Evolutionary conservation across 2,113 vertebrate genomes (phyloP).

Genomic region (Corythornis cristatus): DNA sequence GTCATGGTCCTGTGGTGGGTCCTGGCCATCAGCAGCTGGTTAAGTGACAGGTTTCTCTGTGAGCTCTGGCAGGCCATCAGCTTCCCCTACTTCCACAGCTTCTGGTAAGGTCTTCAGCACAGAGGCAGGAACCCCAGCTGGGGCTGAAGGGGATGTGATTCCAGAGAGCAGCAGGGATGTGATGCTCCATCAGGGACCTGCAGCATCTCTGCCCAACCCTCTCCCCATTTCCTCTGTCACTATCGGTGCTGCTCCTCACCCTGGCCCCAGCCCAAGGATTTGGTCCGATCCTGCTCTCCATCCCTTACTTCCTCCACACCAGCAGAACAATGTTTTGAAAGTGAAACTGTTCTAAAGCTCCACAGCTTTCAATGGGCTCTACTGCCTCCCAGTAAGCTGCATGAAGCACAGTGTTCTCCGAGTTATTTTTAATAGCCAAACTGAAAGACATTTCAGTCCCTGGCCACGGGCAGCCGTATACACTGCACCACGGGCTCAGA

Average conservation of each 20-base stretch:
- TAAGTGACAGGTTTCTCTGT: slow-evolving; percentile 88
- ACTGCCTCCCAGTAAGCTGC: neutral
- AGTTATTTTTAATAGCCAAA: neutral
- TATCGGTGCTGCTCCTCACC: neutral
- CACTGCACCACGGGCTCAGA: neutral
- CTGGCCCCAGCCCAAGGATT: neutral
- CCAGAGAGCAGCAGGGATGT: neutral
- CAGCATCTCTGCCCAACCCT: neutral
- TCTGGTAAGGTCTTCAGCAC: slow-evolving; percentile 82
- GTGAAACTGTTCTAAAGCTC: neutral
- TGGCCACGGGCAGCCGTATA: neutral
- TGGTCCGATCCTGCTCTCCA: neutral
- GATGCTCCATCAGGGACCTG: neutral
- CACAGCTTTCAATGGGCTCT: neutral
- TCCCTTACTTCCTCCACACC: neutral
- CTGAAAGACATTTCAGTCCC: neutral
- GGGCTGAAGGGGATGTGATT: neutral
- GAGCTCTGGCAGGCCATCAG: slow-evolving; percentile 86
- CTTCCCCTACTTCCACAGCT: slow-evolving; percentile 92
- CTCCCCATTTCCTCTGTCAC: neutral
- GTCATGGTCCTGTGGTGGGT: slow-evolving; percentile 82
- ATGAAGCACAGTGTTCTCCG: neutral
- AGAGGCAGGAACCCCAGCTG: neutral
- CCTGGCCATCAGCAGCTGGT: slow-evolving; percentile 88
- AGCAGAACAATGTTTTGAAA: neutral